Evolutionary conservation across 1,140 invertebrate genomes (phyloP).

Genomic region (Cydia splendana): DNA sequence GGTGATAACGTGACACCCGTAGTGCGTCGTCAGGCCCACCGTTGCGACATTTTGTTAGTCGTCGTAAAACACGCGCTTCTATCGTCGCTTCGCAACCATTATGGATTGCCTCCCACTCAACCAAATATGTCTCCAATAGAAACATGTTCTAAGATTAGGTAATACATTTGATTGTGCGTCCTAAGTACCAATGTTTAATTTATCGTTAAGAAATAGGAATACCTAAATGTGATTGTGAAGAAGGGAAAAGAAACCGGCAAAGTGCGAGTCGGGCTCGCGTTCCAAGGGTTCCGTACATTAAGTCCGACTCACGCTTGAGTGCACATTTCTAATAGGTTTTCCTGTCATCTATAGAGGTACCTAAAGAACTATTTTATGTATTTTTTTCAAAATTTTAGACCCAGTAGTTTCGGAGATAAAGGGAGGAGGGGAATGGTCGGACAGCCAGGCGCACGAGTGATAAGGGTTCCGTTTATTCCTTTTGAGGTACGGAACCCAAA

Average conservation of each 20-base stretch:
- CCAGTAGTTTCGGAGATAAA: too few species aligned
- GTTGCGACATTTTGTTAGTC: constrained; percentile 60
- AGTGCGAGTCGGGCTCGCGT: too few species aligned
- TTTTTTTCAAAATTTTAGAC: too few species aligned
- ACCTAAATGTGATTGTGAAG: background rate
- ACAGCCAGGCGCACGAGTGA: too few species aligned
- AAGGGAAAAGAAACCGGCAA: background rate
- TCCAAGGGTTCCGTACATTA: too few species aligned
- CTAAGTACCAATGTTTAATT: background rate
- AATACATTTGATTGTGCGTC: background rate
- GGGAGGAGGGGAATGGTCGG: too few species aligned
- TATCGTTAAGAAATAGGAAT: background rate
- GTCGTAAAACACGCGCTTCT: constrained; percentile 47
- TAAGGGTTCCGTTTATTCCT: too few species aligned
- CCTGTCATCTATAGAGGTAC: too few species aligned
- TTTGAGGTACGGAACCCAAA: too few species aligned
- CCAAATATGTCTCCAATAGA: constrained; percentile 1
- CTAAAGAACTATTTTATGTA: too few species aligned
- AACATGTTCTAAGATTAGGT: background rate
- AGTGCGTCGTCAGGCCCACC: constrained; percentile 42
- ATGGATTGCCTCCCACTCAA: constrained; percentile 40
- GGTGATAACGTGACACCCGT: constrained; percentile 47
- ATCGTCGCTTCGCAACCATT: constrained; percentile 37
- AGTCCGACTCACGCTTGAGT: too few species aligned
- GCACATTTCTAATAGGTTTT: too few species aligned